These are phyloP conservation scores for Siniperca knerii DNA, from an alignment of 2,113 vertebrate species.

Conservation along the genomic window DNA sequence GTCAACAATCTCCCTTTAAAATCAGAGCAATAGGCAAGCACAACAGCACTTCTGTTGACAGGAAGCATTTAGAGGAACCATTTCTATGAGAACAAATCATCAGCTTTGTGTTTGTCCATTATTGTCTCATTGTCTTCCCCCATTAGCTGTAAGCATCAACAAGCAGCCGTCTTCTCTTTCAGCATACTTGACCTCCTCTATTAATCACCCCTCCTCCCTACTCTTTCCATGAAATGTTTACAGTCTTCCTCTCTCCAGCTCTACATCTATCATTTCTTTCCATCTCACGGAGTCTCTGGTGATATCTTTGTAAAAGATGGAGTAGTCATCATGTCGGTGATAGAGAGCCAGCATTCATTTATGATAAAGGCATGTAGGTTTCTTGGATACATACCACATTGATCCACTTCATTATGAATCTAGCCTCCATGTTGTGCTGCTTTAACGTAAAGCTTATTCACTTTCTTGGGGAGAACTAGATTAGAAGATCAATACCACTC, in stretches of 20 bases:
- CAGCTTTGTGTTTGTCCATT: constrained; percentile 70
- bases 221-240: constrained; percentile 72
- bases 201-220: constrained; percentile 65
- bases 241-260: constrained; percentile 43
- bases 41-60: constrained; percentile 61
- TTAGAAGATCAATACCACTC: constrained; percentile 8
- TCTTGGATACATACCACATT: constrained; percentile 10
- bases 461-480: not conserved
- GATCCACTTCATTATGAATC: constrained; percentile 35
- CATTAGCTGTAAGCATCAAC: constrained; percentile 73
- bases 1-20: constrained; percentile 41
- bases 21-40: constrained; percentile 28
- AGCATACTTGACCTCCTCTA: constrained; percentile 69
- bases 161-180: constrained; percentile 59
- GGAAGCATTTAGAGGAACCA: constrained; percentile 63
- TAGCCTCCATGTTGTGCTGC: not conserved
- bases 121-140: constrained; percentile 69
- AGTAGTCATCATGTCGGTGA: constrained; percentile 40
- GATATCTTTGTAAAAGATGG: constrained; percentile 51
- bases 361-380: constrained; percentile 47
- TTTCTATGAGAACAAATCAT: constrained; percentile 59
- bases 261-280: constrained; percentile 40
- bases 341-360: constrained; percentile 46
- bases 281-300: constrained; percentile 58
- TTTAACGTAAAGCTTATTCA: not conserved